phyloP scores from a whole-genome alignment of 2,113 vertebrate genomes.

The Pteruthius melanotis region DNA sequence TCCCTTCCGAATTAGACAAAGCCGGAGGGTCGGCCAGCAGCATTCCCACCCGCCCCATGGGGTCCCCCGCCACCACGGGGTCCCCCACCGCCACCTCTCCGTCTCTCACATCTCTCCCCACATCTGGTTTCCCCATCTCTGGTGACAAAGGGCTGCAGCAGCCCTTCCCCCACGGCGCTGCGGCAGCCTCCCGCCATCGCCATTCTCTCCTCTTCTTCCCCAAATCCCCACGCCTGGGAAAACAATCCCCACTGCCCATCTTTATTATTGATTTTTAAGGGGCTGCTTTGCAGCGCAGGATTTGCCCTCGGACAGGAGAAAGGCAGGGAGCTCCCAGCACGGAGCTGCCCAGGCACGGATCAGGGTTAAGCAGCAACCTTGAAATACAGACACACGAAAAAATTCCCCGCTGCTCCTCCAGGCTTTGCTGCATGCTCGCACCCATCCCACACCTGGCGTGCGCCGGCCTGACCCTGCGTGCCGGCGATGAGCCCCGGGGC shows the following conservation, averaged over 20 bases:
- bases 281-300: neutral
- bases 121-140: slow-evolving; percentile 46
- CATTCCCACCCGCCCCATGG: neutral
- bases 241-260: neutral
- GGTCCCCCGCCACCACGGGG: neutral
- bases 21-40: neutral
- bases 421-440: neutral
- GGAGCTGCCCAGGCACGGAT: neutral
- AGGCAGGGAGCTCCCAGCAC: neutral
- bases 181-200: slow-evolving; percentile 7
- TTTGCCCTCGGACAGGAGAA: neutral
- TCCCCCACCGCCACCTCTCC: neutral
- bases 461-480: neutral
- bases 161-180: slow-evolving; percentile 48
- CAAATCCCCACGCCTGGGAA: neutral
- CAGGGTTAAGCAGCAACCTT: neutral
- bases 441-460: neutral
- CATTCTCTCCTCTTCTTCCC: neutral
- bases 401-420: neutral
- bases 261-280: neutral
- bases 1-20: slow-evolving; percentile 2
- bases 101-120: neutral
- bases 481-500: neutral
- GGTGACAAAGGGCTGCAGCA: slow-evolving; percentile 54
- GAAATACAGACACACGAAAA: neutral